Percentiles rank a stretch among this genome's conserved stretches.
These are phyloP conservation scores for Mylabris sibirica DNA, from an alignment of 2,888 invertebrate species.

Conservation along the genomic window DNA sequence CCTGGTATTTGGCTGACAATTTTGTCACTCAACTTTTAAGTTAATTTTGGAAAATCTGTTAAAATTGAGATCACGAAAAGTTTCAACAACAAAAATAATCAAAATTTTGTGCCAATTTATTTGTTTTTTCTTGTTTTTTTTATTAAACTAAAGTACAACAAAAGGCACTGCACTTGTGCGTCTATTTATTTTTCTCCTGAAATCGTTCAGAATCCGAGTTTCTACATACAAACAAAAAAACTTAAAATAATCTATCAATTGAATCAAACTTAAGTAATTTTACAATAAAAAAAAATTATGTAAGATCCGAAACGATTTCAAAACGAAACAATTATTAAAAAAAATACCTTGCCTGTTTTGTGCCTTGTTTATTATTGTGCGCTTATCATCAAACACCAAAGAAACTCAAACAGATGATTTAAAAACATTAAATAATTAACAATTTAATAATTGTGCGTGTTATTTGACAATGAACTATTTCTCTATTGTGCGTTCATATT, in stretches of 20 bases:
- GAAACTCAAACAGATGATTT: background rate
- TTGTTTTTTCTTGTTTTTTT: background rate
- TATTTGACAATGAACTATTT: conserved; percentile 23
- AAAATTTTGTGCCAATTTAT: conserved; percentile 3
- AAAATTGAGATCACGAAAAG: background rate
- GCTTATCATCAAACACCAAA: background rate
- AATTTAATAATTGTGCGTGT: conserved; percentile 27
- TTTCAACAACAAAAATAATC: background rate
- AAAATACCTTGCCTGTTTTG: background rate
- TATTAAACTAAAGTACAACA: background rate
- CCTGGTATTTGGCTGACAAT: background rate
- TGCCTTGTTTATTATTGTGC: background rate
- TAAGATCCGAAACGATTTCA: conserved; percentile 7
- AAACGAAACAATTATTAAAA: background rate
- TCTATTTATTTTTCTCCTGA: conserved; percentile 20
- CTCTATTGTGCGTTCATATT: conserved; percentile 14
- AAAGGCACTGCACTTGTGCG: conserved; percentile 36
- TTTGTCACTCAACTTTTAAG: background rate
- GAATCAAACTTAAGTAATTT: background rate
- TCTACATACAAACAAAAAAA: background rate
- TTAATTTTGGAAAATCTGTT: background rate
- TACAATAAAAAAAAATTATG: background rate
- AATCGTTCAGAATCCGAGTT: background rate
- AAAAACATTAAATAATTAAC: background rate
- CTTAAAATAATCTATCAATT: background rate